phyloP scores from a whole-genome alignment of 2,113 vertebrate species.

The Uria lomvia region DNA sequence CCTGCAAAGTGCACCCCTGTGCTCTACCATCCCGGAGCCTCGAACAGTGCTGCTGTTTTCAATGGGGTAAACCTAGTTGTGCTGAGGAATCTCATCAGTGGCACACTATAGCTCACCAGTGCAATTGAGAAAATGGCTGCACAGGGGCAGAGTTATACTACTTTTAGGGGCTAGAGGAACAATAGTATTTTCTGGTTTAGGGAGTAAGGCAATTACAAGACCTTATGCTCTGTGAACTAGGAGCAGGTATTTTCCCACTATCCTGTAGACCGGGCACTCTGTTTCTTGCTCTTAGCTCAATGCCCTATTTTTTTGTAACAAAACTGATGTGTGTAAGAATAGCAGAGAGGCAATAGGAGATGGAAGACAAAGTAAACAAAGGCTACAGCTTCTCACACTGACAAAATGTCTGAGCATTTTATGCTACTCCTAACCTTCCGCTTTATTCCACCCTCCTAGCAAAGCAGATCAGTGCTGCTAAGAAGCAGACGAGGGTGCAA shows the following conservation, averaged over 20 bases:
- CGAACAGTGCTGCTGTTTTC: neutral
- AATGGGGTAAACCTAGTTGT: neutral
- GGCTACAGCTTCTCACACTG: neutral
- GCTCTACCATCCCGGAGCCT: neutral
- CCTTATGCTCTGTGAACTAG: neutral
- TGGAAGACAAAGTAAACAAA: neutral
- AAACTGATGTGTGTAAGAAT: neutral
- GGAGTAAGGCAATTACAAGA: neutral
- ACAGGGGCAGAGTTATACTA: neutral
- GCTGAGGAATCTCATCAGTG: neutral
- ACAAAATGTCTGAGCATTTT: neutral
- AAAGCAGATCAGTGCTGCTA: neutral
- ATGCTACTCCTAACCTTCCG: neutral
- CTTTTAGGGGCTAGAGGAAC: neutral
- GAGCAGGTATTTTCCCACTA: neutral
- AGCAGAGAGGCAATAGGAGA: neutral
- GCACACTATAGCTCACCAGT: neutral
- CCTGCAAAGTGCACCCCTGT: neutral
- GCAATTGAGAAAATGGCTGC: neutral
- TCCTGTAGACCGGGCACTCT: neutral
- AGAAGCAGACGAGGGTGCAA: fast-evolving
- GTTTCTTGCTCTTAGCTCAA: neutral
- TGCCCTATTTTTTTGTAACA: neutral
- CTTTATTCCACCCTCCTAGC: neutral
- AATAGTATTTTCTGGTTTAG: neutral